Conservation (phyloP, 2,113 vertebrate species). For the Oceanites oceanicus region DNA sequence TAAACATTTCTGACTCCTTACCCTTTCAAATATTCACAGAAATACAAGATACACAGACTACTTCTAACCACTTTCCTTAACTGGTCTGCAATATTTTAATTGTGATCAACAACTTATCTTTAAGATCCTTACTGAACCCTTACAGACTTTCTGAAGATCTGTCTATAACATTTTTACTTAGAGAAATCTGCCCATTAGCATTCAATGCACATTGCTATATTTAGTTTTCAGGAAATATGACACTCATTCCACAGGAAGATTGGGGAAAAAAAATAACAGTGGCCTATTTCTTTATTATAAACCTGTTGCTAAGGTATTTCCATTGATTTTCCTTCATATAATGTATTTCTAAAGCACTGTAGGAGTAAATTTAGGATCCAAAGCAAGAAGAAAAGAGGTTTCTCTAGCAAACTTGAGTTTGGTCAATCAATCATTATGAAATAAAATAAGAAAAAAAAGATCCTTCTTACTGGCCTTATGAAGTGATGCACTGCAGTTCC, state of each 20-base stretch:
- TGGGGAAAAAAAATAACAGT: not conserved
- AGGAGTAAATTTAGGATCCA: not conserved
- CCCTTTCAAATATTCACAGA: not conserved
- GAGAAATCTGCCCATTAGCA: not conserved
- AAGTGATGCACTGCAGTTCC: not conserved
- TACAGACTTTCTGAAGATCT: not conserved
- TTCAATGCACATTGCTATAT: not conserved
- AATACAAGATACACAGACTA: not conserved
- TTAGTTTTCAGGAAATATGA: constrained; percentile 13
- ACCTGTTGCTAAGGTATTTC: not conserved
- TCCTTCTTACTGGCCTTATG: not conserved
- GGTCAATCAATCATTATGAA: not conserved
- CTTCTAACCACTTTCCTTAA: not conserved
- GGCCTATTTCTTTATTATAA: constrained; percentile 21
- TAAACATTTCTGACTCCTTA: not conserved
- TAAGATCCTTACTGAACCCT: not conserved
- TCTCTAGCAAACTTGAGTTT: not conserved
- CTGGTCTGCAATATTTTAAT: not conserved
- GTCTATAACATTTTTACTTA: not conserved
- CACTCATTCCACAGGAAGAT: not conserved
- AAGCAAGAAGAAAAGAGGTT: not conserved
- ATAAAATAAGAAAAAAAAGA: not conserved
- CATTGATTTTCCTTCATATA: not conserved
- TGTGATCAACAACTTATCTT: not conserved
- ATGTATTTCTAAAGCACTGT: not conserved